Evolutionary conservation across 2,113 vertebrate species (phyloP), one percentile per base, ranked within the genome.

Genomic region (Esox niger): DNA sequence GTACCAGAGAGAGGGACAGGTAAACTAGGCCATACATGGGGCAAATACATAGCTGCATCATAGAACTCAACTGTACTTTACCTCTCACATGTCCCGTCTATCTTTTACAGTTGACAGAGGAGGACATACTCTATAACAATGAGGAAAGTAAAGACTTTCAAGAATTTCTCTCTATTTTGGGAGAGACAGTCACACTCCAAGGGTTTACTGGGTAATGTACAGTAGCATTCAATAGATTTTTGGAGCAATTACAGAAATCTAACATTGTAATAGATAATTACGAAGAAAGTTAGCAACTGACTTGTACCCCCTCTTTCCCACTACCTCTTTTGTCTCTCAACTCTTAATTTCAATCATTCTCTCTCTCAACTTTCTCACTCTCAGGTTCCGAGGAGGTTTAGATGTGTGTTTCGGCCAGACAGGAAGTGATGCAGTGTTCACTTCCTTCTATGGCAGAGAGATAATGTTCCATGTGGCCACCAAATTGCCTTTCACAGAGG

Each of bases 381-480:
- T 15, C 47, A 97, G 95, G 4, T 97, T 96, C 78, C 91, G 94
- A 62, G 95, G 95, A 69, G 95, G 95, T 64, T 87, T 97, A 79
- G 95, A 97, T 63, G 93, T 96, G 64, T 94, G 87, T 74, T 91
- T 92, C 69, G 94, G 93, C 63, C 95, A 97, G 77, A 97, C 95
- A 1, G 95, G 95, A 87, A 91, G 84, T 2, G 92, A 97, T 66
- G 92, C 95, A 0, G 86, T 96, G 76, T 94, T 93, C 68, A 95
- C 95, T 64, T 93, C 91, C 68, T 97, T 95, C 84, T 91, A 87
- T 1, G 94, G 92, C 1, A 91, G 94, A 75, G 93, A 97, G 84
- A 92, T 96, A 74, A 95, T 97, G 93, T 97, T 97, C 76, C 95
- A 97, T 15, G 92, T 96, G 1, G 91, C 93, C 69, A 97, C 95